A percentile compares a stretch with the other conserved stretches of the same genome.
These are phyloP conservation scores for Drosophila bunnanda DNA, from an alignment of 2,888 invertebrate species.

Conservation along the genomic window DNA sequence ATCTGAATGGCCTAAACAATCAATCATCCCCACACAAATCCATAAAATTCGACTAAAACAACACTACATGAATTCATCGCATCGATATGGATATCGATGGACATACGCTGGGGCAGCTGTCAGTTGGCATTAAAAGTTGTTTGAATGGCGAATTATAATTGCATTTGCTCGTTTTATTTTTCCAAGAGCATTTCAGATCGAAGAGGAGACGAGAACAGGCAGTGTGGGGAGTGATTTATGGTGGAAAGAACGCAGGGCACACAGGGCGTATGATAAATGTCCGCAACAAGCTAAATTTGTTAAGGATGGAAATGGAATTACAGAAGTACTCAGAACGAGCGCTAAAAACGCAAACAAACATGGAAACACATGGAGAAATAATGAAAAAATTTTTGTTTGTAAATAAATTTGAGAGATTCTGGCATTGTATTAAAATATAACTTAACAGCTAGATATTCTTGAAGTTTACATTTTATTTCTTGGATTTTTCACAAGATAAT, in stretches of 20 bases:
- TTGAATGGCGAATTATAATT: conserved; percentile 69
- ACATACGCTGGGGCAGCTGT: conserved; percentile 25
- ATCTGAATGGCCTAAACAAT: conserved; percentile 23
- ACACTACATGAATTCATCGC: conserved; percentile 7
- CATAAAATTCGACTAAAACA: conserved; percentile 31
- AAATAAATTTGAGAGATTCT: no score
- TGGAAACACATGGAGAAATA: conserved; percentile 40
- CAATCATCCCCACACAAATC: conserved; percentile 31
- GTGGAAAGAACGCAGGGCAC: conserved; percentile 18
- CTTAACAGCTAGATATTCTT: no score
- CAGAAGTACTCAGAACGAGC: conserved; percentile 50
- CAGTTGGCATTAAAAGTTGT: conserved; percentile 48
- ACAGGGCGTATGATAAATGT: conserved; percentile 68
- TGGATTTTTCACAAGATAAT: not conserved
- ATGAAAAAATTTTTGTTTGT: not conserved
- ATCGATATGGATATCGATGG: conserved; percentile 10
- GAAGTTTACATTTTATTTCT: no score
- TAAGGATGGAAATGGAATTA: conserved; percentile 59
- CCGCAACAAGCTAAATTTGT: conserved; percentile 57
- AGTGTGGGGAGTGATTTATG: conserved; percentile 34
- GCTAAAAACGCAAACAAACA: conserved; percentile 11
- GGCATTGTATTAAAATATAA: not conserved
- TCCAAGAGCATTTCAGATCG: conserved; percentile 10
- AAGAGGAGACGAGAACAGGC: conserved; percentile 22
- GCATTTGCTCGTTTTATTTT: conserved; percentile 66